Percentiles rank a stretch among this genome's conserved stretches.
Conservation (phyloP, 1,140 invertebrate species). For the Aphidius ervi region DNA sequence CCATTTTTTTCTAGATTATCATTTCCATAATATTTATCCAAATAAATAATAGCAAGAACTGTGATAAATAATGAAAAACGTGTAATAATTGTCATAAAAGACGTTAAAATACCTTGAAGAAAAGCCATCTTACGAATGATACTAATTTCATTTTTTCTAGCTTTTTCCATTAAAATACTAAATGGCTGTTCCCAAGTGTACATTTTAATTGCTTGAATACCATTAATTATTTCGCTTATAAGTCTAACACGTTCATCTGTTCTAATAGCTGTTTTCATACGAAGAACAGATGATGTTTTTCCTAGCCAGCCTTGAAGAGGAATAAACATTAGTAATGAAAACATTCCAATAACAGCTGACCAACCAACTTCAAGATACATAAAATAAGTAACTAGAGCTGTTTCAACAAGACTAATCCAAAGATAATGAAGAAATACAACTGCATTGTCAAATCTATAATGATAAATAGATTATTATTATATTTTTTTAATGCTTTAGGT, state of each 20-base stretch:
- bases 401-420: conserved; percentile 73
- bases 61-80: conserved; percentile 75
- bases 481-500: too few species aligned
- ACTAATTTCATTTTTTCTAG: conserved; percentile 61
- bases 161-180: conserved; percentile 59
- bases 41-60: conserved; percentile 69
- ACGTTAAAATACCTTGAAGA: conserved; percentile 65
- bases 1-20: conserved; percentile 51
- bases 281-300: conserved; percentile 59
- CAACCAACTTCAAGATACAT: conserved; percentile 71
- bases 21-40: neutral
- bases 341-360: conserved; percentile 72
- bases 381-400: conserved; percentile 67
- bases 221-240: conserved; percentile 80
- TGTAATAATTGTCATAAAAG: conserved; percentile 67
- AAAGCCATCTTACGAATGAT: conserved; percentile 65
- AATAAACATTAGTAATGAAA: conserved; percentile 74
- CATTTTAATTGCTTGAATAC: conserved; percentile 86
- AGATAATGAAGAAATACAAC: conserved; percentile 65
- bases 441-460: conserved; percentile 61
- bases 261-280: conserved; percentile 59
- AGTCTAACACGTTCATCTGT: conserved; percentile 80
- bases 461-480: too few species aligned
- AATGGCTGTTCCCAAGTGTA: conserved; percentile 86
- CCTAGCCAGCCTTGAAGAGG: conserved; percentile 73